Percentiles rank a stretch among this genome's conserved stretches.
Conservation (phyloP, 1,140 invertebrate genomes). For the Pemphigus obesinymphae region DNA sequence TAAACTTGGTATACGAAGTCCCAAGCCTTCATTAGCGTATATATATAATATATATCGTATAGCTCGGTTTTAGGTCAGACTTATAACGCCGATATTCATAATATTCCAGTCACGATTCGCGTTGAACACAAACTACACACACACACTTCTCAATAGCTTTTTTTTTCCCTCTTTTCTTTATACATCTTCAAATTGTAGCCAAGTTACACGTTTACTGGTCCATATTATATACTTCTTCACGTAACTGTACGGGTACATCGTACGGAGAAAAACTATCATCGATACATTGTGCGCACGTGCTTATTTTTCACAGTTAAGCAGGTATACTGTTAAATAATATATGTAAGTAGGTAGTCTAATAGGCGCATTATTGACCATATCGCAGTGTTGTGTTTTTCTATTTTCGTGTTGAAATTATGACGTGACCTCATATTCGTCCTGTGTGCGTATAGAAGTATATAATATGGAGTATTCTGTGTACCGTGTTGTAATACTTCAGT, state of each 20-base stretch:
- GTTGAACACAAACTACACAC: slow-evolving; percentile 17
- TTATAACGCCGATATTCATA: slow-evolving; percentile 21
- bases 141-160: slow-evolving; percentile 32
- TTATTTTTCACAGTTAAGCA: background rate
- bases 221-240: too few relatives aligned
- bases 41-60: too few relatives aligned
- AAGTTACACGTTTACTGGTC: background rate
- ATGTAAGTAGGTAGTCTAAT: slow-evolving; percentile 20
- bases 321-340: background rate
- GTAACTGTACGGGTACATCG: too few relatives aligned
- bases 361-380: background rate
- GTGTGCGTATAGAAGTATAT: too few relatives aligned
- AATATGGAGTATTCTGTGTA: background rate
- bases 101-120: slow-evolving; percentile 35
- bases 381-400: too few relatives aligned
- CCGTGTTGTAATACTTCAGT: too few relatives aligned
- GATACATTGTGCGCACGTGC: background rate
- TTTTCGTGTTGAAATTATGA: background rate
- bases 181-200: background rate
- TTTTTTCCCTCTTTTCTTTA: slow-evolving; percentile 5
- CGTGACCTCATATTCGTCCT: background rate
- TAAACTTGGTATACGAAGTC: slow-evolving; percentile 10
- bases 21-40: slow-evolving; percentile 26
- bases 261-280: background rate
- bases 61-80: slow-evolving; percentile 25